Evolutionary conservation across 1,140 invertebrate genomes (phyloP), one percentile per base, ranked within the genome.

Genomic region (Megathymus violae): DNA sequence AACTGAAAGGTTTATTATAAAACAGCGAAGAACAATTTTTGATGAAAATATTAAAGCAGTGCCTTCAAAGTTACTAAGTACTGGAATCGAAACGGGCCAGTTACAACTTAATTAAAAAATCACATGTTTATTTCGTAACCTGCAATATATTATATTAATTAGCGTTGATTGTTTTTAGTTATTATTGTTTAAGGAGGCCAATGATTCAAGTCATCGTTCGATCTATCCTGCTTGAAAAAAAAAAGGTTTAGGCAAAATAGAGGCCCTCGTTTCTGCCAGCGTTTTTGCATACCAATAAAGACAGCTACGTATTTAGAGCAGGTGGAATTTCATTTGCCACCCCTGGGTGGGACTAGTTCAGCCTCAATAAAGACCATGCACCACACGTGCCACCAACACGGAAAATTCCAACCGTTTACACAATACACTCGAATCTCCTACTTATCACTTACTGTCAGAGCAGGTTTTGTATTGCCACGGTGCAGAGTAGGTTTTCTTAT

Each of bases 291-390:
- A 50, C 47, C 47, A 50, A 40, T 52, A 78, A 77, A 78, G 67
- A 72, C 65, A 64, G 66, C 66, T 54, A 65, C 58, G 66, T 80
- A 82, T 82, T 82, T 76, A 81, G 64, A 76, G 74, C 81, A 81
- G 78, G 84, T 82, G 82, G 80, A 82, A 88, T 84, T 78, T 82
- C 68, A 82, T 82, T 81, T 80, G 64, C 64, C 73, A 58, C 71
- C 74, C 58, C 72, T 74, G 71, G 76, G 76, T 74, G 80, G 78
- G 67, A 74, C 70, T 62, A 68, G 61, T 69, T 73, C 74, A 67
- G 62, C 76, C 72, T 82, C 80, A 80, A 87, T 87, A 87, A 82
- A 85, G 76, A 76, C 76, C 67, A 63, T 83, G 80, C 72, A 78
- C 76, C 82, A 85, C 78, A 85, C 79, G 82, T 88, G 83, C 72